phyloP scores from a whole-genome alignment of 2,797 vertebrate genomes.

The Eleutherodactylus coqui region DNA sequence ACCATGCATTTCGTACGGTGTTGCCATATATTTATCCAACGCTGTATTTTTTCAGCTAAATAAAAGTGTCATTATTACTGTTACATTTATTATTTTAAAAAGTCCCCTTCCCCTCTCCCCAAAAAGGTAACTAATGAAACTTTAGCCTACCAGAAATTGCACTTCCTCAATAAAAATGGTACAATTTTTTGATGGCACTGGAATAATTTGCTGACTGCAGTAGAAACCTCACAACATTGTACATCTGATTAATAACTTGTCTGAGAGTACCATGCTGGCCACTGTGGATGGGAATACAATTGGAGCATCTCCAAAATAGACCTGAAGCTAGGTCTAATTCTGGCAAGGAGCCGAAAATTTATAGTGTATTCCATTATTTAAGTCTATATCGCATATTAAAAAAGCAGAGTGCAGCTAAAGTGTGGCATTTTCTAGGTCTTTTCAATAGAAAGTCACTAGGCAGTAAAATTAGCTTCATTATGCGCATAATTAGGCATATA shows the following conservation, averaged over 20 bases:
- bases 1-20: too few relatives aligned
- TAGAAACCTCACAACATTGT: neutral
- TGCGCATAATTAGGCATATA: slow-evolving; percentile 34
- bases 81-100: too few relatives aligned
- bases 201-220: neutral
- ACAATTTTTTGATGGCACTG: neutral
- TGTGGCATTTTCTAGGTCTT: neutral
- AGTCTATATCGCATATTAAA: slow-evolving; percentile 12
- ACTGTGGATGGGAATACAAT: neutral
- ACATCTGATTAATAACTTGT: neutral
- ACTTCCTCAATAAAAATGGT: neutral
- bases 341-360: neutral
- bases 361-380: slow-evolving; percentile 3
- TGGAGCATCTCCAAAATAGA: slow-evolving; percentile 19
- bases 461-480: slow-evolving; percentile 6
- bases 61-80: too few relatives aligned
- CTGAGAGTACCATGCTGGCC: neutral
- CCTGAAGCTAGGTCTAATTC: neutral
- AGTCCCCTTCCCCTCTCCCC: too few relatives aligned
- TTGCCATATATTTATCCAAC: too few relatives aligned
- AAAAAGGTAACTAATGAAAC: too few relatives aligned
- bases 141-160: too few relatives aligned
- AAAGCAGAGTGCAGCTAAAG: slow-evolving; percentile 8
- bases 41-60: too few relatives aligned
- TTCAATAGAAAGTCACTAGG: neutral